Evolutionary conservation across 2,888 invertebrate species (phyloP).

Genomic region (Aphidius colemani): DNA sequence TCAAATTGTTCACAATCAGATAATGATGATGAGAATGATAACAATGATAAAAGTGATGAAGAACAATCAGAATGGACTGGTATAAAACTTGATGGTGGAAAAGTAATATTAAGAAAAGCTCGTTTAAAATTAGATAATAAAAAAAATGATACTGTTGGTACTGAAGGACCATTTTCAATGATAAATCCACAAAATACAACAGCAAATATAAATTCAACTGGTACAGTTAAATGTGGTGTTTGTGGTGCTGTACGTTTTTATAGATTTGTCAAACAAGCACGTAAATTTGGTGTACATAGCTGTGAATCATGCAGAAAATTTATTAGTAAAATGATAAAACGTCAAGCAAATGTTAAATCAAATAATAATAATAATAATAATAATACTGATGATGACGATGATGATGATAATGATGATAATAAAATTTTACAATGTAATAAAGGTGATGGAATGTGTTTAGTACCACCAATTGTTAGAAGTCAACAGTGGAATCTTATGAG

Average conservation of each 20-base stretch:
- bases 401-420: slow-evolving; percentile 59
- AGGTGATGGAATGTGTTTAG: slow-evolving; percentile 75
- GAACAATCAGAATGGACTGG: slow-evolving; percentile 59
- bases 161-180: slow-evolving; percentile 72
- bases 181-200: slow-evolving; percentile 44
- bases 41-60: slow-evolving; percentile 50
- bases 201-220: slow-evolving; percentile 63
- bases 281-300: slow-evolving; percentile 82
- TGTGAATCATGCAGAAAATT: slow-evolving; percentile 88
- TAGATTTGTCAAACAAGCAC: slow-evolving; percentile 77
- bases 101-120: slow-evolving; percentile 73
- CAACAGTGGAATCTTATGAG: slow-evolving; percentile 72
- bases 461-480: slow-evolving; percentile 73
- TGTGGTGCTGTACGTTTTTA: slow-evolving; percentile 78
- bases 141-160: slow-evolving; percentile 43
- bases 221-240: slow-evolving; percentile 76
- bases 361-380: slow-evolving; percentile 61
- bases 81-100: slow-evolving; percentile 65
- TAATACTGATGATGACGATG: slow-evolving; percentile 57
- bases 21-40: slow-evolving; percentile 46
- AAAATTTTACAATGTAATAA: slow-evolving; percentile 70
- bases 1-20: slow-evolving; percentile 32
- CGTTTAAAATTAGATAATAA: slow-evolving; percentile 67
- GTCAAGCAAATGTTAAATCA: slow-evolving; percentile 66
- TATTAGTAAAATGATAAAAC: slow-evolving; percentile 80